These are phyloP conservation scores for Chymomyza costata DNA, from an alignment of 1,140 invertebrate species.

Conservation along the genomic window DNA sequence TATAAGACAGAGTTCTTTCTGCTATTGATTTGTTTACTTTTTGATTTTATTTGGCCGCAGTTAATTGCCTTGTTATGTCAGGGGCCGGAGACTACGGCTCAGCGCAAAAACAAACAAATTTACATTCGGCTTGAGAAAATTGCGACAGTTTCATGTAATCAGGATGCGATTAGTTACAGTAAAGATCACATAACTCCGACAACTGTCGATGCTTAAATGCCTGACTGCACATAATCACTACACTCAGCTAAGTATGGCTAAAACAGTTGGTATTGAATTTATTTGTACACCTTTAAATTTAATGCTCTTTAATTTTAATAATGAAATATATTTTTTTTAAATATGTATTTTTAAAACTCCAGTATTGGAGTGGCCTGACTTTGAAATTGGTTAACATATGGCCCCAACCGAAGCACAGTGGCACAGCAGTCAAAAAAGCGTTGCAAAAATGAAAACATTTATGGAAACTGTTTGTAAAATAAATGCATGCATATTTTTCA, in stretches of 20 bases:
- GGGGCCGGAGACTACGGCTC: slow-evolving; percentile 43
- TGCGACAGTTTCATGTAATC: slow-evolving; percentile 62
- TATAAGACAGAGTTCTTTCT: slow-evolving; percentile 6
- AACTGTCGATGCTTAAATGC: neutral
- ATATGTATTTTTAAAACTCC: neutral
- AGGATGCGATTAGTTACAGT: slow-evolving; percentile 51
- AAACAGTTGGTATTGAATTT: neutral
- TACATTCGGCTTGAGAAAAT: slow-evolving; percentile 26
- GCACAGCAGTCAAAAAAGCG: too few relatives aligned
- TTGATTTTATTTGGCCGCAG: slow-evolving; percentile 55
- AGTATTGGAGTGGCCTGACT: too few relatives aligned
- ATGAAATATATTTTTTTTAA: neutral
- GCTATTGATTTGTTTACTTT: slow-evolving; percentile 63
- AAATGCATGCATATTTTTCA: neutral
- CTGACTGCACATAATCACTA: too few relatives aligned
- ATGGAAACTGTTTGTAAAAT: neutral
- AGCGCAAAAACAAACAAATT: slow-evolving; percentile 55
- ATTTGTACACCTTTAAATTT: neutral
- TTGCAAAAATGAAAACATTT: neutral
- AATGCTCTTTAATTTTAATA: neutral
- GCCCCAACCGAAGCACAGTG: too few relatives aligned
- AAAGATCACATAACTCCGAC: neutral
- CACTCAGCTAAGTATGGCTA: too few relatives aligned
- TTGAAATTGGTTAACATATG: too few relatives aligned
- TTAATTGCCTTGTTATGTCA: slow-evolving; percentile 63